Percentiles rank a stretch among this genome's conserved stretches.
phyloP scores from a whole-genome alignment of 2,113 vertebrate species.

The Hemiprocne comata region DNA sequence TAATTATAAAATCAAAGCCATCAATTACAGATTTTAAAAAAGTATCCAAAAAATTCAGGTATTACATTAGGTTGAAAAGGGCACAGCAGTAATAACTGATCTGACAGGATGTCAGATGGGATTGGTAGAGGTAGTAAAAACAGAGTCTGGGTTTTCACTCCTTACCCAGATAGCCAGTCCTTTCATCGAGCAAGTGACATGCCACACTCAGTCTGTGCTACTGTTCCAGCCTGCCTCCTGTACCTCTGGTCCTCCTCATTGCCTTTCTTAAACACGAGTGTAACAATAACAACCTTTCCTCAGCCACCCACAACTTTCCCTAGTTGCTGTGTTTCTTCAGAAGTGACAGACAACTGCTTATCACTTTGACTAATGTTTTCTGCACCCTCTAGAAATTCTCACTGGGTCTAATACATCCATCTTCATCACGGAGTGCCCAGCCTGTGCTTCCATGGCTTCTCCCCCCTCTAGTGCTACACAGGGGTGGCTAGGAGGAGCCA shows the following conservation, averaged over 20 bases:
- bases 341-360: background rate
- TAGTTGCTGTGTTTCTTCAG: accelerated
- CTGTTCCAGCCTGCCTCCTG: background rate
- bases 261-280: background rate
- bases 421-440: background rate
- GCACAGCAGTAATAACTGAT: background rate
- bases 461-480: background rate
- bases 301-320: background rate
- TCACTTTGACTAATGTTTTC: background rate
- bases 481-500: background rate
- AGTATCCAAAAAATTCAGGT: background rate
- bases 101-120: background rate
- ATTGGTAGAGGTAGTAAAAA: background rate
- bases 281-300: background rate
- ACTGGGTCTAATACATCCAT: background rate
- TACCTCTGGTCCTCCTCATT: background rate
- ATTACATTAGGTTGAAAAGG: background rate
- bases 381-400: background rate
- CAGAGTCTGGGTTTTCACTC: background rate
- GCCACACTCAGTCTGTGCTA: no score
- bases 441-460: background rate
- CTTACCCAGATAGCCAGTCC: background rate
- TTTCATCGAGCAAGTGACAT: background rate
- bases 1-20: background rate
- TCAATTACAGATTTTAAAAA: background rate